Conservation (phyloP, 1,140 invertebrate species). For the Trialeurodes vaporariorum region DNA sequence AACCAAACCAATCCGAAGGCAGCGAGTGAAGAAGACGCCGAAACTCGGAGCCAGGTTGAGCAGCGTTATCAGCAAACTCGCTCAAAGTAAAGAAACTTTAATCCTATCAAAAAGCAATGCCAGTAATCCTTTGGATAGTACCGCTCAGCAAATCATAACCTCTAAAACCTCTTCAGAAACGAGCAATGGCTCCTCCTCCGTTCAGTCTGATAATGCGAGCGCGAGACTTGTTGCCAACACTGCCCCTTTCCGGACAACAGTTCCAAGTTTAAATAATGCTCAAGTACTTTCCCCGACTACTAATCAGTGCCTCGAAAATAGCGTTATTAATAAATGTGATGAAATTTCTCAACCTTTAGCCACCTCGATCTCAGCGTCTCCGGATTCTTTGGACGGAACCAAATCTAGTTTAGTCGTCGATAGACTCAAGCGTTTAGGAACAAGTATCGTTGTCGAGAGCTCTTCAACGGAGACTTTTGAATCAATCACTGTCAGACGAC, state of each 20-base stretch:
- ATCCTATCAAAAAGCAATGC: not conserved
- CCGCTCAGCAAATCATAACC: not conserved
- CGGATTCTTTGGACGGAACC: not conserved
- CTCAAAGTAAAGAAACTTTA: not conserved
- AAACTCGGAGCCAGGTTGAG: not conserved
- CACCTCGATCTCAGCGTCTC: not conserved
- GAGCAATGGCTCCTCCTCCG: not conserved
- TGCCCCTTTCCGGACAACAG: not conserved
- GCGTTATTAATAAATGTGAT: not conserved
- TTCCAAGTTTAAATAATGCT: not conserved
- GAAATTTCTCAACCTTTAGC: not conserved
- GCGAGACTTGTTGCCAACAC: not conserved
- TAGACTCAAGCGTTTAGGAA: slow-evolving; percentile 23
- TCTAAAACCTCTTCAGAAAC: not conserved
- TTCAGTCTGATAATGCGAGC: not conserved
- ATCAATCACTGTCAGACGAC: not conserved
- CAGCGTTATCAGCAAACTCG: not conserved
- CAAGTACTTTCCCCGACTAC: not conserved
- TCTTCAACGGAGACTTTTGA: slow-evolving; percentile 5
- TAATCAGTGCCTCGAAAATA: not conserved
- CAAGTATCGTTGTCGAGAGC: slow-evolving; percentile 22
- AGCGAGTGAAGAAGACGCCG: not conserved
- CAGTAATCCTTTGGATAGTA: not conserved
- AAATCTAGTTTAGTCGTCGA: slow-evolving; percentile 17
- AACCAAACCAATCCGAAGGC: not conserved